These are phyloP conservation scores for Junonia oenone DNA, from an alignment of 2,888 invertebrate genomes.

Conservation along the genomic window DNA sequence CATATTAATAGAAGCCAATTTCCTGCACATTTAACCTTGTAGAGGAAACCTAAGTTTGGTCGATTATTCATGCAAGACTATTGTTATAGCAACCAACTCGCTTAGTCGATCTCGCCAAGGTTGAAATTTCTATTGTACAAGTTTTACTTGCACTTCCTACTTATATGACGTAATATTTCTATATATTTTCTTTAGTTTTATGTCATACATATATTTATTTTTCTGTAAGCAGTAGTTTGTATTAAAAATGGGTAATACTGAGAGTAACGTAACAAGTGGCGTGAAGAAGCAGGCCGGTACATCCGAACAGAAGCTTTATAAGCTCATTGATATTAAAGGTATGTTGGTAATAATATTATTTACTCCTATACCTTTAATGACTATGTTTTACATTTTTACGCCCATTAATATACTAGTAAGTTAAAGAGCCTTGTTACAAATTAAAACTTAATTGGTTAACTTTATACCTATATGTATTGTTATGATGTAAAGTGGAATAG, in stretches of 20 bases:
- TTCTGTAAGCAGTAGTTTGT: not conserved
- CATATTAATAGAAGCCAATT: not conserved
- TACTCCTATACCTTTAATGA: not conserved
- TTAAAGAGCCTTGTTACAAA: no score
- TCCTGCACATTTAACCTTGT: not conserved
- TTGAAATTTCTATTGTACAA: constrained; percentile 1
- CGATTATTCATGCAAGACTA: constrained; percentile 11
- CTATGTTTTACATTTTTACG: not conserved
- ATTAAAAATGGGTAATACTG: constrained; percentile 86
- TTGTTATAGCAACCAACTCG: constrained; percentile 35
- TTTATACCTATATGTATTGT: no score
- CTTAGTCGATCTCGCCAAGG: constrained; percentile 33
- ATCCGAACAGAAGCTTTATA: constrained; percentile 90
- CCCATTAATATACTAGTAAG: no score
- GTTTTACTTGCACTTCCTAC: not conserved
- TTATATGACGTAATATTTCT: not conserved
- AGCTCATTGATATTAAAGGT: constrained; percentile 94
- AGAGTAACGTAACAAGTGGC: constrained; percentile 94
- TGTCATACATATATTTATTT: not conserved
- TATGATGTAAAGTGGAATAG: no score
- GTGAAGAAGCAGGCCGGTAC: constrained; percentile 97
- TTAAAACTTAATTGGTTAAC: no score
- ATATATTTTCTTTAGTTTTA: not conserved
- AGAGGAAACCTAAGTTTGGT: constrained; percentile 10
- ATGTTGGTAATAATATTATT: constrained; percentile 29